Base-by-base conservation (phyloP, 2,113 vertebrate genomes). In the Heptranchias perlo region DNA sequence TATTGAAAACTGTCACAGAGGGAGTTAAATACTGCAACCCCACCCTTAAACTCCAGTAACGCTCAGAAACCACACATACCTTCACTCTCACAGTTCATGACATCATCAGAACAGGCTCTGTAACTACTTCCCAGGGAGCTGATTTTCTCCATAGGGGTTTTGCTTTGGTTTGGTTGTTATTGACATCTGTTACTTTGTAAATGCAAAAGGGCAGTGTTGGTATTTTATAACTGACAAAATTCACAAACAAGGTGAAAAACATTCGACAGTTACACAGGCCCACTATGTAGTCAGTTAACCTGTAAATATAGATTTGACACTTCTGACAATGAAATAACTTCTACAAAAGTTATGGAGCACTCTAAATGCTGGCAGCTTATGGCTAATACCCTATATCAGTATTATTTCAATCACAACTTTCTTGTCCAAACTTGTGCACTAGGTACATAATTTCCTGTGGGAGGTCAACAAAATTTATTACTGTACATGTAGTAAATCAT, bases 381-480 rank as follows among this genome's bases (percentile, higher is more conserved):
- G 64, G 94, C 94, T 69, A 69, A 93, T 93, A 39, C 89, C 89
- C 18, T 62, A 93, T 67, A 67, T 95, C 64, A 52, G 94, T 95
- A 14, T 95, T 95, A 95, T 95, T 95, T 95, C 64, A 49, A 67
- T 69, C 94, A 35, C 94, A 95, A 69, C 65, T 69, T 95, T 95
- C 94, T 52, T 95, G 94, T 52, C 94, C 65, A 95, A 95, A 95
- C 94, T 95, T 95, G 94, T 95, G n/a, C 44, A 49, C 23, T 95
- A 14, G 64, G 65, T 52, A 47, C 18, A 69, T 95, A 69, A 69
- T 95, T 95, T 95, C 64, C 94, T 95, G 7, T 95, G 94, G 94
- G 94, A 69, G 94, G 65, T 31, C 94, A 95, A 52, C n/a, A 31
- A 2, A 67, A 31, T 69, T 49, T 95, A 31, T 69, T 69, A 47